Percentiles rank a stretch among this genome's conserved stretches.
Evolutionary conservation across 2,888 invertebrate genomes (phyloP).

Genomic region (Dicranocentrus wangi): DNA sequence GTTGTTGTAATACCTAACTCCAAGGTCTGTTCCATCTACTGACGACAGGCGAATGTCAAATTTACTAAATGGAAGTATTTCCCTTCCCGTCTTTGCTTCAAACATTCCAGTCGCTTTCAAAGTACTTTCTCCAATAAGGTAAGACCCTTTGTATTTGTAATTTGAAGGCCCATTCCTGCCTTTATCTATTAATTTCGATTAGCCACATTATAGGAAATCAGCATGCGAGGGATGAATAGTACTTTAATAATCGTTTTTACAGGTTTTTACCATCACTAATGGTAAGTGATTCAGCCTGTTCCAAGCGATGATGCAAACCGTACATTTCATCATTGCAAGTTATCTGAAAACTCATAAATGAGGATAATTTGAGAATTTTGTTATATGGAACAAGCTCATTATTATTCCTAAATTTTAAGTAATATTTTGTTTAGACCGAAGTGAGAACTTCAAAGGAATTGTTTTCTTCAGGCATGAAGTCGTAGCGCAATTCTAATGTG

Average conservation of each 20-base stretch:
- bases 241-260: background rate
- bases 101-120: slow-evolving; percentile 33
- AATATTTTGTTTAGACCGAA: slow-evolving; percentile 2
- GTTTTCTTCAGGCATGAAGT: background rate
- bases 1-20: slow-evolving; percentile 22
- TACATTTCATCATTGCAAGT: slow-evolving; percentile 22
- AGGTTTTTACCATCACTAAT: background rate
- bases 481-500: slow-evolving; percentile 14
- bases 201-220: too few relatives aligned
- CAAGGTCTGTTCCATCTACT: background rate
- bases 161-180: background rate
- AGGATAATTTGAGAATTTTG: background rate
- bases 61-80: slow-evolving; percentile 46
- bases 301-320: slow-evolving; percentile 21
- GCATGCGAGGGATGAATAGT: too few relatives aligned
- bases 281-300: background rate
- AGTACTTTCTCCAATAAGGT: slow-evolving; percentile 11
- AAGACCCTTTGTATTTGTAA: slow-evolving; percentile 37
- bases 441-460: slow-evolving; percentile 17
- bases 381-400: too few relatives aligned
- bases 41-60: slow-evolving; percentile 30
- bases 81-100: slow-evolving; percentile 15
- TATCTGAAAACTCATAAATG: background rate
- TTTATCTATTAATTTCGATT: too few relatives aligned
- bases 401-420: too few relatives aligned